These are phyloP conservation scores for Catagonus wagneri DNA, from an alignment of 2,113 vertebrate species.

Conservation along the genomic window DNA sequence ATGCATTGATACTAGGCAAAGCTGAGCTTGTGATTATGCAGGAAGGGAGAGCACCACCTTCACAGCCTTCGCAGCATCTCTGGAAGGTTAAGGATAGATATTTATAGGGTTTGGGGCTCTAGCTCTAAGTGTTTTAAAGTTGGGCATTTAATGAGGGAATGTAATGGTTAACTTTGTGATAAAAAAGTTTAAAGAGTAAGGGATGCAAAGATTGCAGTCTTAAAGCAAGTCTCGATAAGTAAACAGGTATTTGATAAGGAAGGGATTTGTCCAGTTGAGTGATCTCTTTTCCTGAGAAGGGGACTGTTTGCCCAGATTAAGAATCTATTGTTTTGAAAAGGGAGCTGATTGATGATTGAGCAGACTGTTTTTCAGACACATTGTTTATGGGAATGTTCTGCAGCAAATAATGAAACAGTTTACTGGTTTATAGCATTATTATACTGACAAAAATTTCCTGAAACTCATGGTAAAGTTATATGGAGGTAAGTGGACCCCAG, in stretches of 20 bases:
- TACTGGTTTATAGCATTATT: neutral
- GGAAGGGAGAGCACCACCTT: neutral
- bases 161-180: neutral
- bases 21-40: neutral
- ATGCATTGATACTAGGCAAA: neutral
- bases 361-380: neutral
- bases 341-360: neutral
- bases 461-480: neutral
- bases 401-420: neutral
- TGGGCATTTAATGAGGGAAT: neutral
- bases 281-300: neutral
- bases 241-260: conserved; percentile 11
- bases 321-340: neutral
- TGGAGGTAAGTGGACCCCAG: neutral
- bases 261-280: neutral
- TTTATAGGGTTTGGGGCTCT: neutral
- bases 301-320: neutral
- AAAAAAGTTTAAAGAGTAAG: conserved; percentile 1
- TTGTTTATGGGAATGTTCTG: neutral
- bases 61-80: neutral
- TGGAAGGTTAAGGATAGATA: neutral
- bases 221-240: conserved; percentile 21
- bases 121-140: neutral
- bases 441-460: neutral
- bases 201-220: neutral